Evolutionary conservation across 2,113 vertebrate genomes (phyloP), one percentile per base, ranked within the genome.

Genomic region (Equus przewalskii): DNA sequence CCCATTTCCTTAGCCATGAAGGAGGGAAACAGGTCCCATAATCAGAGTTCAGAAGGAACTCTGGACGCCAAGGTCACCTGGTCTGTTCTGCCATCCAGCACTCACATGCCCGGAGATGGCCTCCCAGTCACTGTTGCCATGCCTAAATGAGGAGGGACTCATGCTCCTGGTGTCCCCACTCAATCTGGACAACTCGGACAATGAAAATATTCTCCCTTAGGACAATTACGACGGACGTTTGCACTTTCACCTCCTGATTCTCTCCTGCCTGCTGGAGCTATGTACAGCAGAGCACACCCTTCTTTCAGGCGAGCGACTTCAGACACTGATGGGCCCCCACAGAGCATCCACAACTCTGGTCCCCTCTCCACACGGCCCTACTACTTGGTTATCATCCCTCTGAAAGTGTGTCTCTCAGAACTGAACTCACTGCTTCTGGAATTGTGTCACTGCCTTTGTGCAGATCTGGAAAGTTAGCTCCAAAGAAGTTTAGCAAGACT

Each of bases 401-500:
- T 76, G 89, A 73, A 82, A 75, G 9, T 46, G 8, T 67, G 33
- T 67, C 73, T 70, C 79, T 95, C 49, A 46, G 69, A 88, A 82
- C 62, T 64, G 49, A 91, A 91, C 64, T 80, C n/a, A 70, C 56
- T 83, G 19, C 36, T 83, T 96, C 67, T 79, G 28, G 60, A 95
- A 96, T 60, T 21, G 3, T 5, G 14, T 78, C 51, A n/a, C 44
- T 86, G 28, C 73, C 54, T 90, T 51, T 21, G 46, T 51, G 79
- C 21, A 87, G 46, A 84, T 72, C 73, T 94, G 58, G 36, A 69
- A 82, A 41, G 8, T 91, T 62, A 93, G 41, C 41, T 58, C 62
- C 75, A 83, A 96, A 72, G 49, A 91, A 60, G 2, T 87, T 56
- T 88, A 95, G 60, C n/a, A 78, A 96, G 73, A 79, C 60, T 79